These are phyloP conservation scores for Prietella phreatophila DNA, from an alignment of 2,113 vertebrate genomes.

Conservation along the genomic window DNA sequence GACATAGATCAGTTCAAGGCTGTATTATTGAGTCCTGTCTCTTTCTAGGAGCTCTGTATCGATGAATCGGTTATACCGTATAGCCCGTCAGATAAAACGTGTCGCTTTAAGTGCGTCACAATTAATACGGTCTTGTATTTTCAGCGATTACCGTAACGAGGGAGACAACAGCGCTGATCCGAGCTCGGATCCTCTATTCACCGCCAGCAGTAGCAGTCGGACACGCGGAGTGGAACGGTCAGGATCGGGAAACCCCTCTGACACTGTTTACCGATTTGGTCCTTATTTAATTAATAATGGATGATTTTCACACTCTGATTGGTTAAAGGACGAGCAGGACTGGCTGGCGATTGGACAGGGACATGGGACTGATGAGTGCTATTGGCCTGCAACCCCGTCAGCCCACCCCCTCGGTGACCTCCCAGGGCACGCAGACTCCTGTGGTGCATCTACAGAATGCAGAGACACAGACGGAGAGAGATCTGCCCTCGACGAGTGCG, in stretches of 20 bases:
- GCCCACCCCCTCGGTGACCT: slow-evolving; percentile 91
- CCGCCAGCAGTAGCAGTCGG: slow-evolving; percentile 75
- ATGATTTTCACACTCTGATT: slow-evolving; percentile 23
- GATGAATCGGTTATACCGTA: neutral
- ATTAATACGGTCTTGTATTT: slow-evolving; percentile 47
- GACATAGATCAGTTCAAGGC: slow-evolving; percentile 7
- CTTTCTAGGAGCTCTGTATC: neutral
- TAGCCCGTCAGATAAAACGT: neutral
- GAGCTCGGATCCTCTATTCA: slow-evolving; percentile 84
- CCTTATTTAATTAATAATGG: neutral
- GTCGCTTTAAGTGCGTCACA: slow-evolving; percentile 34
- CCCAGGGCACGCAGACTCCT: slow-evolving; percentile 95
- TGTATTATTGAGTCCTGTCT: neutral
- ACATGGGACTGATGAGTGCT: slow-evolving; percentile 98
- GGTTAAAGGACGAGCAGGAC: slow-evolving; percentile 83
- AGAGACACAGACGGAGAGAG: slow-evolving; percentile 93
- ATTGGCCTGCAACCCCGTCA: slow-evolving; percentile 96
- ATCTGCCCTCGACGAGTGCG: slow-evolving; percentile 79
- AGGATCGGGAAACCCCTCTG: slow-evolving; percentile 75
- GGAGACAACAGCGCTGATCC: slow-evolving; percentile 89
- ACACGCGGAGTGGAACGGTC: slow-evolving; percentile 82
- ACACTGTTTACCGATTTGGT: neutral
- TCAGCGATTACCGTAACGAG: slow-evolving; percentile 89
- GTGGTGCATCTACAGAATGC: slow-evolving; percentile 92
- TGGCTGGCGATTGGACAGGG: slow-evolving; percentile 90